Evolutionary conservation across 2,797 vertebrate species (phyloP).

Genomic region (Hydrocynus forskahlii): DNA sequence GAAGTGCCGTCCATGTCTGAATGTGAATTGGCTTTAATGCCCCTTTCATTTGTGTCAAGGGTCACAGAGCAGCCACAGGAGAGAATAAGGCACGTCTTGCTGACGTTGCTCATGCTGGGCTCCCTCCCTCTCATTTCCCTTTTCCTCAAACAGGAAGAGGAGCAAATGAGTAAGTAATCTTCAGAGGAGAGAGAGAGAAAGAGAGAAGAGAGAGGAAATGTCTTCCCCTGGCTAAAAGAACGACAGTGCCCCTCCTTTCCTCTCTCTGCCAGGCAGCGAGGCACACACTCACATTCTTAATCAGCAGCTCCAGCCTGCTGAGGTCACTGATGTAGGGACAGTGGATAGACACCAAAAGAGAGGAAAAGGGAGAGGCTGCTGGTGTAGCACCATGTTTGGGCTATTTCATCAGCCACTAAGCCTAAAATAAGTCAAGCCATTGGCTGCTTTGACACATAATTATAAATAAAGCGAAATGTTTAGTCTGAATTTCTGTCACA

Average conservation of each 20-base stretch:
- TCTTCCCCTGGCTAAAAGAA: conserved; percentile 39
- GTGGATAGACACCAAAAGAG: neutral
- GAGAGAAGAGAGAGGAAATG: neutral
- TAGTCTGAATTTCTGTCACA: neutral
- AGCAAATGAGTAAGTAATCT: conserved; percentile 31
- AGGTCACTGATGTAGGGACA: conserved; percentile 1
- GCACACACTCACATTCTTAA: neutral
- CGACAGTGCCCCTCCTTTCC: conserved; percentile 28
- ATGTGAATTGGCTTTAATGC: neutral
- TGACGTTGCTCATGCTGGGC: neutral
- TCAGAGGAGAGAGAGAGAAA: conserved; percentile 1
- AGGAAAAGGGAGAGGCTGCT: conserved; percentile 11
- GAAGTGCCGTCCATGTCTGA: neutral
- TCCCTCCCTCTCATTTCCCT: conserved; percentile 36
- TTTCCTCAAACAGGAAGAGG: conserved; percentile 53
- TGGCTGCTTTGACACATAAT: neutral
- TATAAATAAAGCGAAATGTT: conserved; percentile 15
- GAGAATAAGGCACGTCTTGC: neutral
- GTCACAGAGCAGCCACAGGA: conserved; percentile 16
- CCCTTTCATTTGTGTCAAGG: conserved; percentile 47
- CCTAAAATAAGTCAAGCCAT: conserved; percentile 6
- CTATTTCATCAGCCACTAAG: neutral
- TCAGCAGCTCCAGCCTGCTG: neutral
- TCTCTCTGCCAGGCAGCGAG: neutral
- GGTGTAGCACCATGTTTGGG: conserved; percentile 8